These are phyloP conservation scores for Radopholus similis DNA, from an alignment of 1,140 invertebrate genomes.

Conservation along the genomic window DNA sequence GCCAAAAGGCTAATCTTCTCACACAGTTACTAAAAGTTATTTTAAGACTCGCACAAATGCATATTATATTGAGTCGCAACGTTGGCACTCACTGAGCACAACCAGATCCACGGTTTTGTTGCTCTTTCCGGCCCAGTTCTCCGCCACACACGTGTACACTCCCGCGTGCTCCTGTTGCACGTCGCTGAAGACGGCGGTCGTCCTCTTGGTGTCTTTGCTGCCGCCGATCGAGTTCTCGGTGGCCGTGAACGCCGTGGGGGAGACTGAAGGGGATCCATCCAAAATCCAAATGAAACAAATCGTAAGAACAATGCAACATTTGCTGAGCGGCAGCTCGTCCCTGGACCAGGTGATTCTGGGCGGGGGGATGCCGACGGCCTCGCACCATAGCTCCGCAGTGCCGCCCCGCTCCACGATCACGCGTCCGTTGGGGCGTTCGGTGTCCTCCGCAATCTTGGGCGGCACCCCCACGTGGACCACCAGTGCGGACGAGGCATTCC, in stretches of 20 bases:
- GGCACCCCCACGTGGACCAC: conserved; percentile 40
- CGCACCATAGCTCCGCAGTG: conserved; percentile 59
- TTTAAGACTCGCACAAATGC: conserved; percentile 1
- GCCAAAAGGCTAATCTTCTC: too few relatives aligned
- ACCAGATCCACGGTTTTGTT: conserved; percentile 67
- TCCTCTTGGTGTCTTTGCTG: conserved; percentile 15
- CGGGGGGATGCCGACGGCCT: conserved; percentile 63
- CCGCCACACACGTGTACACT: conserved; percentile 67
- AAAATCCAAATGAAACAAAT: too few relatives aligned
- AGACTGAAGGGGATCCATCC: background rate
- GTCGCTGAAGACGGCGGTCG: conserved; percentile 48
- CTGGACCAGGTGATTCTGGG: conserved; percentile 62
- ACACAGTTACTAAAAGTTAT: too few relatives aligned
- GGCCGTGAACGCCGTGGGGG: conserved; percentile 6
- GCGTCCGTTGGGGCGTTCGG: background rate
- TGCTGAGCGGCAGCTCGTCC: conserved; percentile 45
- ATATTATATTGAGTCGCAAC: background rate
- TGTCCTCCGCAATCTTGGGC: conserved; percentile 10
- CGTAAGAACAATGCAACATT: conserved; percentile 23
- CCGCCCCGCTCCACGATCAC: conserved; percentile 4
- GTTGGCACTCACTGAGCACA: conserved; percentile 55
- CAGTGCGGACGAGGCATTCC: conserved; percentile 34
- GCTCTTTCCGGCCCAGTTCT: conserved; percentile 70
- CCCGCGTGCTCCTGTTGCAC: conserved; percentile 47
- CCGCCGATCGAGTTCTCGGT: background rate